These are phyloP conservation scores for Ophioninae sp. DNA, from an alignment of 2,888 invertebrate species.

Conservation along the genomic window DNA sequence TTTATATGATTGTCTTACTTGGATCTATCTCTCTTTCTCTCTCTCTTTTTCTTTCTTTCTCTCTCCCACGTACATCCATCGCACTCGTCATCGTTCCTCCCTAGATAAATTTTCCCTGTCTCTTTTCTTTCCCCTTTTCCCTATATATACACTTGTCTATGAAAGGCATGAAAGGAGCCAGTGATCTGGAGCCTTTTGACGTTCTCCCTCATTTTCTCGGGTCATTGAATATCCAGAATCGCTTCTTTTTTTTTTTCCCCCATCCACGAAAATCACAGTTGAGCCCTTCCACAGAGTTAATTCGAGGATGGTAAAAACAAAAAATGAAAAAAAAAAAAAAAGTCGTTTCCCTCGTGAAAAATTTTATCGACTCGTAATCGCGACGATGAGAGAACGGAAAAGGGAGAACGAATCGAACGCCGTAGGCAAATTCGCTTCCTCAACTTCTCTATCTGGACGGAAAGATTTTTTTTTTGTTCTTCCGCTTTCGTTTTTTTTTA, in stretches of 20 bases:
- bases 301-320: too few relatives aligned
- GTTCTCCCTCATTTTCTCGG: constrained; percentile 26
- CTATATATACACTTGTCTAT: neutral
- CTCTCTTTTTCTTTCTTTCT: neutral
- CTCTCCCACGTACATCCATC: too few relatives aligned
- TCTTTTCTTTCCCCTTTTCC: neutral
- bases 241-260: constrained; percentile 15
- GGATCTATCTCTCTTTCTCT: neutral
- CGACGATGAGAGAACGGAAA: neutral
- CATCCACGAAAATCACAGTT: constrained; percentile 5
- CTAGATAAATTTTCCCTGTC: neutral
- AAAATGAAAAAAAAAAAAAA: neutral
- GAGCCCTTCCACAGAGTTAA: neutral
- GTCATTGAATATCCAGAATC: constrained; percentile 33
- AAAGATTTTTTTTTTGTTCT: too few relatives aligned
- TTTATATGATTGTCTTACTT: constrained; percentile 31
- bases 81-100: constrained; percentile 2
- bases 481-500: too few relatives aligned
- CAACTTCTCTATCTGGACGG: too few relatives aligned
- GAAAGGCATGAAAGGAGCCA: neutral
- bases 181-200: constrained; percentile 15
- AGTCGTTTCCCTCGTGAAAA: neutral
- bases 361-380: neutral
- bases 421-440: too few relatives aligned
- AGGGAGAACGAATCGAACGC: neutral